Conservation (phyloP, 2,113 vertebrate genomes). For the Lates calcarifer region DNA sequence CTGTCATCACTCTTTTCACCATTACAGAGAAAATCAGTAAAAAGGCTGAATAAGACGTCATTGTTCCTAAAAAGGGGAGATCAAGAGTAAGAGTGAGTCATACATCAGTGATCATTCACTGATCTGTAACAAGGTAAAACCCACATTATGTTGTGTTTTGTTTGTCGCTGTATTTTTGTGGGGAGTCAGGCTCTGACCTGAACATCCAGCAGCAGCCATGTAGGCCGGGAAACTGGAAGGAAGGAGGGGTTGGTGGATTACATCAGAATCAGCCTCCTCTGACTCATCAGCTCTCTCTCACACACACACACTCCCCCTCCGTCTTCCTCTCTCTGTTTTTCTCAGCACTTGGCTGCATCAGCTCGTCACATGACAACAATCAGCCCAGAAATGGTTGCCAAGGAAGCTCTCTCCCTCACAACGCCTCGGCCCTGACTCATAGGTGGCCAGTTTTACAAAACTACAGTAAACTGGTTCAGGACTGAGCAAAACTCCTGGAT, state of each 20-base stretch:
- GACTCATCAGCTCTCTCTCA: conserved; percentile 68
- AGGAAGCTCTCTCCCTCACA: conserved; percentile 45
- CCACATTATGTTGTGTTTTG: background rate
- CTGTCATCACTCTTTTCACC: background rate
- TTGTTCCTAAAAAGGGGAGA: background rate
- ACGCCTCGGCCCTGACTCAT: conserved; percentile 32
- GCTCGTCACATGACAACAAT: conserved; percentile 56
- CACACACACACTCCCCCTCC: background rate
- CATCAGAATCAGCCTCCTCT: conserved; percentile 72
- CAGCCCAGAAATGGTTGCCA: conserved; percentile 61
- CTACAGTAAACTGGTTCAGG: background rate
- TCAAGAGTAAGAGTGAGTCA: background rate
- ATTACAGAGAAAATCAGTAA: background rate
- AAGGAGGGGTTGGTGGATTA: conserved; percentile 63
- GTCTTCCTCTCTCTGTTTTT: conserved; percentile 15
- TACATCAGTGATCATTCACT: background rate
- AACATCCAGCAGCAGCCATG: conserved; percentile 29
- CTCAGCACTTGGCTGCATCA: conserved; percentile 38
- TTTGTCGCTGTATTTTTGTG: background rate
- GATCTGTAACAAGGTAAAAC: background rate
- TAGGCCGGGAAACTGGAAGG: conserved; percentile 13
- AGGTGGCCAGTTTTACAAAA: conserved; percentile 18
- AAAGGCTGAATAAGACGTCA: background rate
- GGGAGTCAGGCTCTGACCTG: background rate
- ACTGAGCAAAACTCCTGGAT: background rate